phyloP scores from a whole-genome alignment of 1,140 invertebrate genomes.

The Drosophila setifemur region DNA sequence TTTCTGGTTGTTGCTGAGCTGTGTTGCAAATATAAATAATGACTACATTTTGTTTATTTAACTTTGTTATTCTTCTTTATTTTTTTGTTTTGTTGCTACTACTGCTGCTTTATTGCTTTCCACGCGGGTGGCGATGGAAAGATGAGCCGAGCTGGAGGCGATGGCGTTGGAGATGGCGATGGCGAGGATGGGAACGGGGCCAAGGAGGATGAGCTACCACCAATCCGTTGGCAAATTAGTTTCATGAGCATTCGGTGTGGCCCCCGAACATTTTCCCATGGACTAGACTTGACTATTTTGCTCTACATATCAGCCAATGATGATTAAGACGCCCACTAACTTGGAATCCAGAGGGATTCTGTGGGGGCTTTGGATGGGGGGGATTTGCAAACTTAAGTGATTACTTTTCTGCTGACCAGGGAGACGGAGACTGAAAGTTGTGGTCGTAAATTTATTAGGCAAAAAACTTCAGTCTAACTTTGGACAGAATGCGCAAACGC shows the following conservation, averaged over 20 bases:
- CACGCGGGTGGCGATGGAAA: slow-evolving; percentile 58
- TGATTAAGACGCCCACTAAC: slow-evolving; percentile 68
- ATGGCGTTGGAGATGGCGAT: neutral
- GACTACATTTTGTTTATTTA: slow-evolving; percentile 78
- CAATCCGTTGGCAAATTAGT: slow-evolving; percentile 71
- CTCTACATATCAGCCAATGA: slow-evolving; percentile 53
- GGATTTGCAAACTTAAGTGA: slow-evolving; percentile 72
- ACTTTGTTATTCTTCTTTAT: slow-evolving; percentile 67
- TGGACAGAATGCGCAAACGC: slow-evolving; percentile 62
- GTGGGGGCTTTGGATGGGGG: neutral
- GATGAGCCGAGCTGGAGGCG: slow-evolving; percentile 8
- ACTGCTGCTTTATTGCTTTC: slow-evolving; percentile 72
- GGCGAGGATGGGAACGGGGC: neutral
- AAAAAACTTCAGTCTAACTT: slow-evolving; percentile 69
- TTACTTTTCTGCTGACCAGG: slow-evolving; percentile 64
- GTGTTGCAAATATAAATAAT: slow-evolving; percentile 74
- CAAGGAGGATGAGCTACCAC: slow-evolving; percentile 25
- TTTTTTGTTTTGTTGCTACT: slow-evolving; percentile 20
- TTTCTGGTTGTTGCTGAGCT: slow-evolving; percentile 39
- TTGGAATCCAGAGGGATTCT: slow-evolving; percentile 2
- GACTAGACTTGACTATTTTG: slow-evolving; percentile 13
- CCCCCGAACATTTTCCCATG: slow-evolving; percentile 17
- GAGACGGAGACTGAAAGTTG: slow-evolving; percentile 56
- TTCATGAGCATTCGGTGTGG: slow-evolving; percentile 45
- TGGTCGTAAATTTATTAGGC: slow-evolving; percentile 76